phyloP scores from a whole-genome alignment of 2,888 invertebrate species.

The Cyrtodaria siliqua region DNA sequence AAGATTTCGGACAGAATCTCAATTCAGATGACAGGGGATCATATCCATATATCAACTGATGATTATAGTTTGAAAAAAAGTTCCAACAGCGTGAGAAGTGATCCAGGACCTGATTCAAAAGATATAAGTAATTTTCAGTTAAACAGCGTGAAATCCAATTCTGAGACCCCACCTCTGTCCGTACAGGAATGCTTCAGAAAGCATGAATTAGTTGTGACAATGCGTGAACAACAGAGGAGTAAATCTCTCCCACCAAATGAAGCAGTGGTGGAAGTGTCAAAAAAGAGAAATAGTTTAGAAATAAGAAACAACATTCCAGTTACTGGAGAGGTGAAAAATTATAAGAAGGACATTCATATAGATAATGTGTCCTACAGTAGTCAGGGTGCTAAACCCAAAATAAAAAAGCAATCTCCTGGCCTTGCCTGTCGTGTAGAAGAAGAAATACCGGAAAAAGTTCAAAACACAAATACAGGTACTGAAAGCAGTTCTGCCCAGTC shows the following conservation, averaged over 20 bases:
- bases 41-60: constrained; percentile 47
- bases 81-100: constrained; percentile 57
- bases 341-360: constrained; percentile 75
- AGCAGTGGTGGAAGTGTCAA: constrained; percentile 55
- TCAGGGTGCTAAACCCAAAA: constrained; percentile 82
- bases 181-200: constrained; percentile 62
- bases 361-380: constrained; percentile 68
- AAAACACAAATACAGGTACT: constrained; percentile 75
- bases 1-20: constrained; percentile 63
- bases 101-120: constrained; percentile 47
- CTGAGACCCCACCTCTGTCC: constrained; percentile 42
- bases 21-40: constrained; percentile 47
- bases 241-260: constrained; percentile 57
- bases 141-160: constrained; percentile 32
- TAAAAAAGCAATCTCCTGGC: constrained; percentile 84
- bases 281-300: constrained; percentile 83
- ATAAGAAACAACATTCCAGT: constrained; percentile 84
- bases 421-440: constrained; percentile 81
- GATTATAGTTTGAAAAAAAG: constrained; percentile 48
- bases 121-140: constrained; percentile 27
- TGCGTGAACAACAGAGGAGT: constrained; percentile 59
- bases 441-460: constrained; percentile 64
- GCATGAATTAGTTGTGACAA: constrained; percentile 55
- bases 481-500: constrained; percentile 56
- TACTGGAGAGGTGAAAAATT: constrained; percentile 81